These are phyloP conservation scores for Otocyon megalotis DNA, from an alignment of 2,113 vertebrate species.

Conservation along the genomic window DNA sequence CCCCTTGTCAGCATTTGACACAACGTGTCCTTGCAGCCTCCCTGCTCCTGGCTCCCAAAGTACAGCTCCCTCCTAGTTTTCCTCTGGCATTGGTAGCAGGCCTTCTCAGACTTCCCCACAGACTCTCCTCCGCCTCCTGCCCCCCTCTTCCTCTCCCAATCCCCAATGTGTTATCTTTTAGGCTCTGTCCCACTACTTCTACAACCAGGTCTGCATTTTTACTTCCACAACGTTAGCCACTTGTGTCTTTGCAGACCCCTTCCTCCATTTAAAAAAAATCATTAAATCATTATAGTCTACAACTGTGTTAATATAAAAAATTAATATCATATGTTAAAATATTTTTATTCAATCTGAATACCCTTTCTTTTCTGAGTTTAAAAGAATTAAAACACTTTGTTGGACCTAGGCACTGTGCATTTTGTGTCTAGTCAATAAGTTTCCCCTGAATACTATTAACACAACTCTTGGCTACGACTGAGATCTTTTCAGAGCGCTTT, in stretches of 20 bases:
- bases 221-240: not conserved
- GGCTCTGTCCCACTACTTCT: not conserved
- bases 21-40: not conserved
- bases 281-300: not conserved
- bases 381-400: not conserved
- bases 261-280: not conserved
- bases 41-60: not conserved
- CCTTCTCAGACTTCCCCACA: not conserved
- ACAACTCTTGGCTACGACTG: not conserved
- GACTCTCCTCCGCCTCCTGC: not conserved
- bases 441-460: not conserved
- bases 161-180: not conserved
- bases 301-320: not conserved
- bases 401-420: not conserved
- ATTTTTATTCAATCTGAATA: not conserved
- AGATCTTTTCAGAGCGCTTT: not conserved
- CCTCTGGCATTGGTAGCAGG: accelerated
- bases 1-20: not conserved
- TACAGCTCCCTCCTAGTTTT: not conserved
- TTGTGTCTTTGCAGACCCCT: not conserved
- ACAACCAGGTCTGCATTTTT: not conserved
- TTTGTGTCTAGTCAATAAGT: not conserved
- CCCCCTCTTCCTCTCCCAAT: not conserved
- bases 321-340: not conserved
- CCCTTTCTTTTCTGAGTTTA: not conserved